Evolutionary conservation across 2,888 invertebrate genomes (phyloP).

Genomic region (Phalangium opilio): DNA sequence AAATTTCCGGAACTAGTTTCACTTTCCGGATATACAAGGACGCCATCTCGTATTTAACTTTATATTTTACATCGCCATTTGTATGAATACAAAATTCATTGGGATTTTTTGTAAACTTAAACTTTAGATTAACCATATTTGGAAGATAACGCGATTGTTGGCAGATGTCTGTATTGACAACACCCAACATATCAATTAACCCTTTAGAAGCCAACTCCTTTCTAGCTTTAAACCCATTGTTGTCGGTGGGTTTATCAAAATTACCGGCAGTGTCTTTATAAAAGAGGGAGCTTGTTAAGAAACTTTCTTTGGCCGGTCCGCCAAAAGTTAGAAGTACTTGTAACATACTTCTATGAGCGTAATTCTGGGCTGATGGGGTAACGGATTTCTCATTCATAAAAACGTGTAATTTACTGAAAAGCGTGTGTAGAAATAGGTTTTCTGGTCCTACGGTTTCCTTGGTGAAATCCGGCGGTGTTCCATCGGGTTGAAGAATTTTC

Average conservation of each 20-base stretch:
- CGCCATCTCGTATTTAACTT: slow-evolving; percentile 18
- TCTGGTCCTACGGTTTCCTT: slow-evolving; percentile 3
- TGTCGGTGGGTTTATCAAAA: background rate
- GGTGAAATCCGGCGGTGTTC: background rate
- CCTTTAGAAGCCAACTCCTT: background rate
- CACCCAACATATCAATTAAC: slow-evolving; percentile 9
- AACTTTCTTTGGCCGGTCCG: too few relatives aligned
- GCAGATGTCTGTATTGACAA: slow-evolving; percentile 11
- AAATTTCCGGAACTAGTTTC: slow-evolving; percentile 18
- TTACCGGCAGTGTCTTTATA: too few relatives aligned
- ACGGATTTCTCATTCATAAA: too few relatives aligned
- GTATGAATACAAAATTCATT: slow-evolving; percentile 9
- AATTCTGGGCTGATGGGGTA: too few relatives aligned
- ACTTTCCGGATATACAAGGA: slow-evolving; percentile 19
- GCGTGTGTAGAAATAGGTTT: slow-evolving; percentile 5
- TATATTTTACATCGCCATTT: slow-evolving; percentile 2
- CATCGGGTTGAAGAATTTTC: slow-evolving; percentile 6
- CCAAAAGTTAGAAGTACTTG: too few relatives aligned
- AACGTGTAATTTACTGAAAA: slow-evolving; percentile 9
- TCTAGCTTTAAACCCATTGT: slow-evolving; percentile 5
- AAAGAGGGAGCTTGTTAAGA: too few relatives aligned
- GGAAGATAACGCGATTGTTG: slow-evolving; percentile 8
- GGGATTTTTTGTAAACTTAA: slow-evolving; percentile 10
- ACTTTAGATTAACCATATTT: slow-evolving; percentile 8
- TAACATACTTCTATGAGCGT: too few relatives aligned